phyloP scores from a whole-genome alignment of 2,888 invertebrate genomes.

The Plemyria rubiginata region DNA sequence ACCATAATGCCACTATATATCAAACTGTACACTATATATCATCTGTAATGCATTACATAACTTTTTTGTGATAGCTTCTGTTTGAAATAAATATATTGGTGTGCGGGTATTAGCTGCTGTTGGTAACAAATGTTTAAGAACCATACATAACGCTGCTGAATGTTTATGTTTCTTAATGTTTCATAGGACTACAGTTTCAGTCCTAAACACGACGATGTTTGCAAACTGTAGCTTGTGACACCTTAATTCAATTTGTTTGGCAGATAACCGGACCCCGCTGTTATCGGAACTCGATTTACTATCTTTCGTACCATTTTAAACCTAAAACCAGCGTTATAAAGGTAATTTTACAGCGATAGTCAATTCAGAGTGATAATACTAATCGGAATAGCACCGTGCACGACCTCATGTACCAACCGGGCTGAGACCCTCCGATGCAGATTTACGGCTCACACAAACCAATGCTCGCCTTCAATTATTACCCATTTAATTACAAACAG shows the following conservation, averaged over 20 bases:
- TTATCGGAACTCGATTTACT: not conserved
- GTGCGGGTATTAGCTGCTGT: too few species aligned
- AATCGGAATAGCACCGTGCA: constrained; percentile 75
- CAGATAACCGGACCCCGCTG: not conserved
- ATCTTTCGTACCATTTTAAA: not conserved
- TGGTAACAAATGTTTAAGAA: too few species aligned
- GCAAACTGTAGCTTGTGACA: not conserved
- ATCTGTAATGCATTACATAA: too few species aligned
- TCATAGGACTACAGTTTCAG: too few species aligned
- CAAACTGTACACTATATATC: too few species aligned
- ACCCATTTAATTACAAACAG: constrained; percentile 78
- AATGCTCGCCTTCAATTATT: constrained; percentile 75
- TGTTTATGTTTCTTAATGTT: too few species aligned
- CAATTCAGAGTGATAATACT: constrained; percentile 34
- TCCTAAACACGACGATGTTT: too few species aligned
- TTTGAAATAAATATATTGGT: too few species aligned
- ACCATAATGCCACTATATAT: too few species aligned
- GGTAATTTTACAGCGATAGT: not conserved
- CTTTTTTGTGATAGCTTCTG: too few species aligned
- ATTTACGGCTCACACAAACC: constrained; percentile 68
- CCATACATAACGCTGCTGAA: too few species aligned
- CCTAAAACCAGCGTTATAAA: not conserved
- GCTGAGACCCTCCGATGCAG: constrained; percentile 40
- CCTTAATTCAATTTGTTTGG: constrained; percentile 3
- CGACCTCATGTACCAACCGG: constrained; percentile 68